Conservation (phyloP, 2,888 invertebrate species). For the Litoditis marina region DNA sequence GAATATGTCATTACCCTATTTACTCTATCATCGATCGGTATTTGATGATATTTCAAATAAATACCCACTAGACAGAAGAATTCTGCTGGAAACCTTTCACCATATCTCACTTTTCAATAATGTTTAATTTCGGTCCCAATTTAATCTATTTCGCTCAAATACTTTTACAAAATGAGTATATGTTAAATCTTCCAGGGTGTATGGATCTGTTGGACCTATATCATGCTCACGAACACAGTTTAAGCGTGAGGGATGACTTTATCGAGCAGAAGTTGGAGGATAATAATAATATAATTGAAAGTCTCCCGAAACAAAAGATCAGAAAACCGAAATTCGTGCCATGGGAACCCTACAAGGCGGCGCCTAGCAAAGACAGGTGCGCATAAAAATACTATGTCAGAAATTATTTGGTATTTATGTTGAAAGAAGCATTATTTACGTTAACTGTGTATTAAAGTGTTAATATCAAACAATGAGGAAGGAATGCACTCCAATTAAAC, state of each 20-base stretch:
- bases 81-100: no score
- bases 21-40: no score
- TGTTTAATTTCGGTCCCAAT: no score
- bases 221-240: constrained; percentile 36
- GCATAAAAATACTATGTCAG: background rate
- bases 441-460: background rate
- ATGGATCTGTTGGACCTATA: constrained; percentile 39
- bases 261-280: constrained; percentile 13
- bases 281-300: background rate
- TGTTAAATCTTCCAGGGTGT: background rate
- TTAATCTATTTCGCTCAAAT: no score
- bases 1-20: no score
- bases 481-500: no score
- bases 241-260: constrained; percentile 11
- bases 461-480: no score
- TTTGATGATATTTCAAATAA: no score
- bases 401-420: background rate
- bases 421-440: background rate
- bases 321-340: constrained; percentile 42
- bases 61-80: no score
- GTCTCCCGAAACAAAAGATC: constrained; percentile 9
- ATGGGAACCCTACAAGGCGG: constrained; percentile 53
- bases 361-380: constrained; percentile 22
- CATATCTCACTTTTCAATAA: no score
- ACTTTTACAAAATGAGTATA: no score